Conservation (phyloP, 2,888 invertebrate genomes). For the Cylloceria caligata region DNA sequence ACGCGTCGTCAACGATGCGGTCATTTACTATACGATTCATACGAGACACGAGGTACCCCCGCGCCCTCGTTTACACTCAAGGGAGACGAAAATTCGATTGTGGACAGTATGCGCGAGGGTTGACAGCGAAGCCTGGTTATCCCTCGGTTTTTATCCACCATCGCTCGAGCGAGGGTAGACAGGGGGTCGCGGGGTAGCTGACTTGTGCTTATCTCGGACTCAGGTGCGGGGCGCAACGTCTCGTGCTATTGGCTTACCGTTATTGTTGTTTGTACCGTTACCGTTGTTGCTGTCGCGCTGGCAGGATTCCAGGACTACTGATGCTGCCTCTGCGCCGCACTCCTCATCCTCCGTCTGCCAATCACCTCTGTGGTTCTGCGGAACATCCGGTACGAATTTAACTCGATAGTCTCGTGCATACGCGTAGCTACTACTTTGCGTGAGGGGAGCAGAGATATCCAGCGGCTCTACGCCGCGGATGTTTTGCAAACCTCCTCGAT, state of each 20-base stretch:
- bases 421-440: conserved; percentile 13
- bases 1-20: conserved; percentile 1
- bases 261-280: conserved; percentile 80
- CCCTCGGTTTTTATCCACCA: neutral
- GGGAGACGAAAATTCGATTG: conserved; percentile 13
- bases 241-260: conserved; percentile 80
- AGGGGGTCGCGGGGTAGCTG: neutral
- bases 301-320: conserved; percentile 83
- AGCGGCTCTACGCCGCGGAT: neutral
- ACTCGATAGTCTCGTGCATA: conserved; percentile 65
- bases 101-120: conserved; percentile 1
- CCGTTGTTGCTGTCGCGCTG: conserved; percentile 82
- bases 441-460: conserved; percentile 15
- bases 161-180: conserved; percentile 9
- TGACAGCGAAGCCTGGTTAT: neutral
- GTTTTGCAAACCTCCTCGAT: neutral
- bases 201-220: conserved; percentile 46
- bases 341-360: conserved; percentile 84
- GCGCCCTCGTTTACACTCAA: neutral
- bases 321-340: conserved; percentile 82
- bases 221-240: conserved; percentile 75
- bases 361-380: conserved; percentile 82
- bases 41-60: neutral
- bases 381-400: conserved; percentile 76
- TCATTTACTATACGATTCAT: neutral